Evolutionary conservation across 2,113 vertebrate genomes (phyloP).

Genomic region (Spheniscus mendiculus): DNA sequence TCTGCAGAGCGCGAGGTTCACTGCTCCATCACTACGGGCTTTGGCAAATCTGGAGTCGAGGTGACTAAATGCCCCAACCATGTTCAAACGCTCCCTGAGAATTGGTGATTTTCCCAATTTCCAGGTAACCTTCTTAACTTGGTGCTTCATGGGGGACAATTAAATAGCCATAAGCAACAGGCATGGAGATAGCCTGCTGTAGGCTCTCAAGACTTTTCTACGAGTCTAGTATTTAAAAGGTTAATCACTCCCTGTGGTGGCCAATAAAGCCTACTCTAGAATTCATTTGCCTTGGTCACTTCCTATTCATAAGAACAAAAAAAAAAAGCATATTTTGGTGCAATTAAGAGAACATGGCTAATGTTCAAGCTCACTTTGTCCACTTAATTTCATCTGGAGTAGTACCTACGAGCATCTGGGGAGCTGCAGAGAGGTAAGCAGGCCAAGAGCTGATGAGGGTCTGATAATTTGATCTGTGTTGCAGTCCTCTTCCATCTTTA

Average conservation of each 20-base stretch:
- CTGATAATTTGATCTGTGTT: not conserved
- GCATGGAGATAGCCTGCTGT: not conserved
- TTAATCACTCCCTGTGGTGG: not conserved
- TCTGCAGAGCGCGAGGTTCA: not conserved
- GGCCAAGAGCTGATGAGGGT: not conserved
- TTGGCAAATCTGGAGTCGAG: not conserved
- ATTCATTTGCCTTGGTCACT: not conserved
- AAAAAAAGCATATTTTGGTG: not conserved
- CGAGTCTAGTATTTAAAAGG: not conserved
- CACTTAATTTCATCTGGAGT: not conserved
- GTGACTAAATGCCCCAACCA: not conserved
- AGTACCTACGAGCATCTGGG: not conserved
- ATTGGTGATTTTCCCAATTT: not conserved
- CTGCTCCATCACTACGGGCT: rapidly evolving
- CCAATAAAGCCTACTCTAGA: not conserved
- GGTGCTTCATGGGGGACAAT: not conserved
- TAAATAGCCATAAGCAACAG: not conserved
- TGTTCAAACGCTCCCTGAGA: not conserved
- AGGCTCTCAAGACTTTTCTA: not conserved
- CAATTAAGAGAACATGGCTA: not conserved
- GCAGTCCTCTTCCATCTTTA: not conserved
- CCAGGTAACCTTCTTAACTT: not conserved
- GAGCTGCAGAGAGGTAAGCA: not conserved
- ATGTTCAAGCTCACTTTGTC: not conserved
- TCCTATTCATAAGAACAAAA: not conserved